These are phyloP conservation scores for Drosophila meridionalis DNA, from an alignment of 2,888 invertebrate species.

Conservation along the genomic window DNA sequence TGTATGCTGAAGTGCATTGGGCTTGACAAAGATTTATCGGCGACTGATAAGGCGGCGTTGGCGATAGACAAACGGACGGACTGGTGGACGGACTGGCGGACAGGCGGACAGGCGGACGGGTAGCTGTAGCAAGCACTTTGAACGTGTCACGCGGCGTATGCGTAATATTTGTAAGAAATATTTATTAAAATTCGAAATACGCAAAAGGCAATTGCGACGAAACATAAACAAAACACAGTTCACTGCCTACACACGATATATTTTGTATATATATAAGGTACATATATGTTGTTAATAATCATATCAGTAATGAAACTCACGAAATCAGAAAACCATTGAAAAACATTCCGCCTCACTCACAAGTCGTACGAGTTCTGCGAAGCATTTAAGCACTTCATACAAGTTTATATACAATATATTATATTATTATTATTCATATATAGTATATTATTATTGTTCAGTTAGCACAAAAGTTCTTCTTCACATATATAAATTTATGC, in stretches of 20 bases:
- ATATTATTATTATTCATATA: not conserved
- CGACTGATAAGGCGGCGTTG: conserved; percentile 33
- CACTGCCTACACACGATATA: not conserved
- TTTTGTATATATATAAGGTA: not conserved
- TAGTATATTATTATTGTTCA: not conserved
- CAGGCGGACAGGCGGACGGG: not conserved
- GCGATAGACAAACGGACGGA: not conserved
- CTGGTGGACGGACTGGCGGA: not conserved
- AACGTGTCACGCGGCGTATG: conserved; percentile 61
- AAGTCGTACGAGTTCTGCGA: conserved; percentile 12
- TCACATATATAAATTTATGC: too few relatives aligned
- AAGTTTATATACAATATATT: not conserved
- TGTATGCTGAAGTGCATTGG: conserved; percentile 36
- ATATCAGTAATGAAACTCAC: conserved; percentile 22
- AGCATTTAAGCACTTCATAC: conserved; percentile 4
- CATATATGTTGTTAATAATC: not conserved
- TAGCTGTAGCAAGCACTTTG: not conserved
- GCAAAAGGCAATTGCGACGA: not conserved
- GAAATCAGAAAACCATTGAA: conserved; percentile 12
- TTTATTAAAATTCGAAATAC: not conserved
- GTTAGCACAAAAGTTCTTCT: conserved; percentile 4
- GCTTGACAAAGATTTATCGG: conserved; percentile 45
- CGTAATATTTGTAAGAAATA: conserved; percentile 30
- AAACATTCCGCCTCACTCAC: conserved; percentile 19
- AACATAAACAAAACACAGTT: not conserved